These are phyloP conservation scores for Noctua janthe DNA, from an alignment of 2,888 invertebrate genomes.

Conservation along the genomic window DNA sequence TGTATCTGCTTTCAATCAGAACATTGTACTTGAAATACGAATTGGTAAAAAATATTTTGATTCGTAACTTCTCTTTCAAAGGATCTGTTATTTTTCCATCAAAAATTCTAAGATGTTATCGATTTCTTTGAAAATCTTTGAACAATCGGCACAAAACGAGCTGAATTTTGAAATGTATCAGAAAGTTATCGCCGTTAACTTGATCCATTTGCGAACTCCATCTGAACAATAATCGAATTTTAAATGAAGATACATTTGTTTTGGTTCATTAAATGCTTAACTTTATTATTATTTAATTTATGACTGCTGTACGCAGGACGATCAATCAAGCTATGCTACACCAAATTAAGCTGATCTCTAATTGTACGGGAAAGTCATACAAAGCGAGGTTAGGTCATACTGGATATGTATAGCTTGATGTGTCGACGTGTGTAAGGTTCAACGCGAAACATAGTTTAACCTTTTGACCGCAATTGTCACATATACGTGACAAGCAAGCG, in stretches of 20 bases:
- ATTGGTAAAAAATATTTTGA: constrained; percentile 8
- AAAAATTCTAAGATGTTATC: constrained; percentile 19
- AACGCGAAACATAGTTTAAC: too few species aligned
- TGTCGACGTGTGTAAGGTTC: too few species aligned
- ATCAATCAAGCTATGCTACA: too few species aligned
- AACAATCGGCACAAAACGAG: constrained; percentile 35
- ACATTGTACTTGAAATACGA: constrained; percentile 6
- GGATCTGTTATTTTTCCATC: constrained; percentile 40
- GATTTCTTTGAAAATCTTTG: constrained; percentile 25
- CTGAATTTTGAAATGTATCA: constrained; percentile 31
- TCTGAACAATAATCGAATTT: constrained; percentile 49
- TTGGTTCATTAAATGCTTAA: constrained; percentile 25
- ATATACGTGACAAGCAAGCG: too few species aligned
- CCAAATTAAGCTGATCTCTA: too few species aligned
- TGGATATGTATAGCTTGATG: too few species aligned
- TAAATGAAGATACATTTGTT: constrained; percentile 49
- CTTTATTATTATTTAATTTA: constrained; percentile 10
- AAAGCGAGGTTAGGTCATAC: too few species aligned
- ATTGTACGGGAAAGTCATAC: too few species aligned
- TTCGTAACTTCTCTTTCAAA: constrained; percentile 10
- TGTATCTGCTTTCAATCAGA: constrained; percentile 3
- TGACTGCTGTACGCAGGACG: not conserved
- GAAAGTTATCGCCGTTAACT: constrained; percentile 55
- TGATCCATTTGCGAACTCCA: constrained; percentile 55
- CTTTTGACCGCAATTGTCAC: too few species aligned